These are phyloP conservation scores for Drosophila mojavensis DNA, from an alignment of 1,140 invertebrate genomes.

Conservation along the genomic window DNA sequence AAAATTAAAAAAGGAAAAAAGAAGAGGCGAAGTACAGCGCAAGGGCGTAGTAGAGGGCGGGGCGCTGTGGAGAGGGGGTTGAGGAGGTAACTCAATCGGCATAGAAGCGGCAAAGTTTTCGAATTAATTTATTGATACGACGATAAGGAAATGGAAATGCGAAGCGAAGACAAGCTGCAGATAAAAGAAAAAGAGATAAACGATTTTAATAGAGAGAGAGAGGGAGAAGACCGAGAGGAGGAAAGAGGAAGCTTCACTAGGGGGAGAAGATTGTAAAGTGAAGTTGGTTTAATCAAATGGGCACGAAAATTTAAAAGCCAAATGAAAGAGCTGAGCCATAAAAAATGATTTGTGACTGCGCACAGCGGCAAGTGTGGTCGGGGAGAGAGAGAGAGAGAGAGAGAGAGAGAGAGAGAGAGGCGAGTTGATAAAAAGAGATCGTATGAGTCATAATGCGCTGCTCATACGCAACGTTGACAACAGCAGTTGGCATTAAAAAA, in stretches of 20 bases:
- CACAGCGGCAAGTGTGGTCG: conserved; percentile 10
- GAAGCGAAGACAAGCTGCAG: conserved; percentile 16
- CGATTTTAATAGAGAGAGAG: neutral
- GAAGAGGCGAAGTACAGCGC: neutral
- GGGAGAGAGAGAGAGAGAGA: neutral
- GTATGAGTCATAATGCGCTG: conserved; percentile 49
- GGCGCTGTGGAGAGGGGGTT: neutral
- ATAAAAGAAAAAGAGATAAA: conserved; percentile 20
- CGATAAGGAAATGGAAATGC: conserved; percentile 57
- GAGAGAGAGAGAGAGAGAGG: neutral
- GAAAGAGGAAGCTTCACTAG: neutral
- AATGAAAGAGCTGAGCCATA: conserved; percentile 41
- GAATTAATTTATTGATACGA: conserved; percentile 82
- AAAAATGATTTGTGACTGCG: conserved; percentile 46
- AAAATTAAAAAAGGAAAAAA: conserved; percentile 61
- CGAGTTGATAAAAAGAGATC: conserved; percentile 2
- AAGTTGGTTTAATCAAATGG: conserved; percentile 39
- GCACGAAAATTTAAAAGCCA: conserved; percentile 41
- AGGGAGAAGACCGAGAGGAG: neutral
- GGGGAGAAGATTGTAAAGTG: conserved; percentile 15
- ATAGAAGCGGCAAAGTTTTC: conserved; percentile 76
- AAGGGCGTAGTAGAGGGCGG: neutral
- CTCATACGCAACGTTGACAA: conserved; percentile 59
- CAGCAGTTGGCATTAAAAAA: conserved; percentile 20
- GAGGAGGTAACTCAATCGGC: conserved; percentile 42